These are phyloP conservation scores for Synanthedon vespiformis DNA, from an alignment of 2,888 invertebrate species.

Conservation along the genomic window DNA sequence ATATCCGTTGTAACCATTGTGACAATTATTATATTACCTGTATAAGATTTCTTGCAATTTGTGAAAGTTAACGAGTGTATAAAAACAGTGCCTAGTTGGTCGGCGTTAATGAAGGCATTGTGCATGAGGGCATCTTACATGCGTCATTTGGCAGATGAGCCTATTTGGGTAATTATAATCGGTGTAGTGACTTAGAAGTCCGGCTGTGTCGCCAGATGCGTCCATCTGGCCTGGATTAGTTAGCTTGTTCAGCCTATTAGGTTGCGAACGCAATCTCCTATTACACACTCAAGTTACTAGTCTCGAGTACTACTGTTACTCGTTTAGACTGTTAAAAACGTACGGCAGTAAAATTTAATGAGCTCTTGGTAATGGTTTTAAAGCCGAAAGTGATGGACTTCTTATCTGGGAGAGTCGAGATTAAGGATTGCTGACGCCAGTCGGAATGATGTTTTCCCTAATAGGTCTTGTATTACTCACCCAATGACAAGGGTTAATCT, in stretches of 20 bases:
- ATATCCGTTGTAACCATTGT: constrained; percentile 24
- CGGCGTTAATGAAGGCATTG: neutral
- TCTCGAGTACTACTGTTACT: constrained; percentile 34
- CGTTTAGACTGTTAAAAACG: constrained; percentile 13
- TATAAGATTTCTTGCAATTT: neutral
- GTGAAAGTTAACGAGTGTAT: neutral
- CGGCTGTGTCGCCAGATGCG: constrained; percentile 24
- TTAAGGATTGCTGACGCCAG: constrained; percentile 16
- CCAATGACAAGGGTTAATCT: constrained; percentile 25
- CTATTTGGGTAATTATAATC: constrained; percentile 49
- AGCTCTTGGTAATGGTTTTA: constrained; percentile 26
- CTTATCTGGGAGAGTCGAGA: constrained; percentile 23
- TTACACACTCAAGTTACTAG: constrained; percentile 40
- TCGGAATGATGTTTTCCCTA: constrained; percentile 1
- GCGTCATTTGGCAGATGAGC: constrained; percentile 54
- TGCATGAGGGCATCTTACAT: neutral
- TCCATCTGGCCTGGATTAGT: constrained; percentile 49
- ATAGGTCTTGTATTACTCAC: constrained; percentile 17
- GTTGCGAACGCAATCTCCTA: constrained; percentile 30
- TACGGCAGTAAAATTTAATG: constrained; percentile 9
- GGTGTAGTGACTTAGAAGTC: constrained; percentile 65
- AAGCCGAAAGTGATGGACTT: constrained; percentile 17
- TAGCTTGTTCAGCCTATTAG: constrained; percentile 37
- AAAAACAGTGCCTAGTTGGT: neutral
- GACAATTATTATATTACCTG: neutral